Base-by-base conservation (phyloP, 1,140 invertebrate genomes). In the Nasonia longicornis region DNA sequence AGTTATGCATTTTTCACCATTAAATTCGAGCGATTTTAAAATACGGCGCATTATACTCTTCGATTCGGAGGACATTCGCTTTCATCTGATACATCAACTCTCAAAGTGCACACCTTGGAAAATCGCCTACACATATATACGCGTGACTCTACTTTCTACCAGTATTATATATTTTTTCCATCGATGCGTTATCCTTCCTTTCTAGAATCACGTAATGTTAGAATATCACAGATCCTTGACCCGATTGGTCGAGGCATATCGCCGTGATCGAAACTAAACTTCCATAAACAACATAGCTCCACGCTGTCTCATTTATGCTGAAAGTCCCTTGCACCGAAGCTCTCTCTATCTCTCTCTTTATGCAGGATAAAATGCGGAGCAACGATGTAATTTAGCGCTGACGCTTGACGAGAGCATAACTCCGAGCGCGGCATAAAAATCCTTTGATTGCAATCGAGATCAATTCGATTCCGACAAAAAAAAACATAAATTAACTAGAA, bases 161-260 rank as follows among this genome's bases (percentile, higher is more conserved):
- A 45, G 79, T 31, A 35, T 16, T 74, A 76, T 67, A 67, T 71
- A 38, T 35, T 71, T 79, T 66, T 82, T 82, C 42, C 71, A 74
- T 78, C 52, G 67, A 48, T 72, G 31, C 76, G 64, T 66, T 82
- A 78, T 78, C 76, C 76, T 78, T 78, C 76, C 81, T 78, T 82
- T 82, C 81, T 79, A 82, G 76, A 78, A 82, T 77, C 76, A 82
- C 81, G 81, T 82, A 82, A 82, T 82, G 75, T 78, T 79, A 82
- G 74, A 82, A 82, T 78, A 78, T 67, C 76, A 63, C 45, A 71
- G 81, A 82, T 82, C 81, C 81, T 82, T 82, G 81, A 82, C 81
- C 81, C 76, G 81, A 82, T 82, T 82, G 76, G 63, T 38, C 70
- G 76, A 2, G 16, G 31, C 58, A 22, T 77, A 31, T 67, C 45